Evolutionary conservation across 2,797 vertebrate genomes (phyloP), one percentile per base, ranked within the genome.

Genomic region (Ctenopoma kingsleyae): DNA sequence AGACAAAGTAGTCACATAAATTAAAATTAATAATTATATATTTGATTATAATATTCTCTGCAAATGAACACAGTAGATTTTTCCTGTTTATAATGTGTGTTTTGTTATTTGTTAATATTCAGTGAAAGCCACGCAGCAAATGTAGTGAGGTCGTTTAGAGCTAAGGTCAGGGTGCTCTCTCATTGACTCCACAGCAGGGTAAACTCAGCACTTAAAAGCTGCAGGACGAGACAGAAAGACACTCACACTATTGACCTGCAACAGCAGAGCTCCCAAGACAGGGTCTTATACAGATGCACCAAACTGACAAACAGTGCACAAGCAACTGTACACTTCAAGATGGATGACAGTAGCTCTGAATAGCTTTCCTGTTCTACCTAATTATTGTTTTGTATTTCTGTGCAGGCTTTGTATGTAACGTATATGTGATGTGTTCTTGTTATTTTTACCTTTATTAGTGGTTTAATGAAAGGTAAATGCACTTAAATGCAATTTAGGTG

Each of bases 211-310:
- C 83, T 89, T 80, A 87, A 85, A 84, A 83, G 74, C 74, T 82
- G 60, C 58, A 75, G 74, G 82, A 77, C 35, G 63, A 90, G 87
- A 89, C 90, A 88, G 86, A 84, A 82, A 86, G 78, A 89, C 82
- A 78, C 84, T 87, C 60, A 41, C 13, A 38, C 82, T 93, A 92
- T 94, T 92, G 93, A 94, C 90, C 83, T 71, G 81, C 84, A 83
- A 78, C 87, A 79, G 81, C 84, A 87, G 78, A 81, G 70, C 70
- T 84, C 83, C 78, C 70, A 74, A 78, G 83, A 87, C 81, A 17
- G 82, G 72, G 63, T 70, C 75, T 57, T 23, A 69, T 22, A 61
- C 56, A 67, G 61, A 57, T 32, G 53, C 72, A 71, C 76, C 52
- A 51, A 70, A 65, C 61, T 71, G 19, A 8, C 13, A 20, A 10